Evolutionary conservation across 2,888 invertebrate genomes (phyloP), one percentile per base, ranked within the genome.

Genomic region (Tetranychus piercei): DNA sequence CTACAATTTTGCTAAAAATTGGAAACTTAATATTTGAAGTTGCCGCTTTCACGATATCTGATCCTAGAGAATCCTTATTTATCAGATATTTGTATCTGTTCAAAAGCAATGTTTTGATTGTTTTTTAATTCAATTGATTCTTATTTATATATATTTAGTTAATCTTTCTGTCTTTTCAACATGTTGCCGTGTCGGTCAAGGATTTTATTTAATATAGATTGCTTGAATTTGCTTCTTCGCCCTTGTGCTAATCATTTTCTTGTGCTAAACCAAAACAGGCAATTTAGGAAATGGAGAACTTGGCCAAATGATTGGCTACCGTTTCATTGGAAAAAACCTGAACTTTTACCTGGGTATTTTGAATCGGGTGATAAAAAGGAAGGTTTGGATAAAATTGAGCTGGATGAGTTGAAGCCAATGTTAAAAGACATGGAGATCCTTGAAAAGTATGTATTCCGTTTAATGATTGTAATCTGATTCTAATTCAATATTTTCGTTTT

Each of bases 291-390:
- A 9, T 55, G 55, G 55, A 4, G n/a, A 23, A 34, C 72, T n/a
- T 76, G 76, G 76, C 78, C 78, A 1, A 76, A 77, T 20, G 76
- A 78, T 71, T 78, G 76, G 72, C 70, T 78, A 71, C 78, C 78
- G 1, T 78, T 78, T 73, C 44, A 74, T 34, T 78, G 78, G 77
- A 70, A 76, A 23, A 45, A 75, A 34, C 72, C 73, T 34, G 72
- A 34, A 44, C 71, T 20, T 44, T 44, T 22, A 11, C 77, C 77
- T 69, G 34, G 74, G 5, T 76, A 75, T 67, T 66, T 76, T 1
- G 34, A 77, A 3, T 76, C 77, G 72, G 77, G 77, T 74, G 73
- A 73, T 65, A 45, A 4, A 22, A 44, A 23, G 4, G 71, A 71
- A 71, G 71, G 71, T 23, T 45, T 71, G 20, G n/a, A 43, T 71